phyloP scores from a whole-genome alignment of 2,797 vertebrate species.

The Siniperca scherzeri region DNA sequence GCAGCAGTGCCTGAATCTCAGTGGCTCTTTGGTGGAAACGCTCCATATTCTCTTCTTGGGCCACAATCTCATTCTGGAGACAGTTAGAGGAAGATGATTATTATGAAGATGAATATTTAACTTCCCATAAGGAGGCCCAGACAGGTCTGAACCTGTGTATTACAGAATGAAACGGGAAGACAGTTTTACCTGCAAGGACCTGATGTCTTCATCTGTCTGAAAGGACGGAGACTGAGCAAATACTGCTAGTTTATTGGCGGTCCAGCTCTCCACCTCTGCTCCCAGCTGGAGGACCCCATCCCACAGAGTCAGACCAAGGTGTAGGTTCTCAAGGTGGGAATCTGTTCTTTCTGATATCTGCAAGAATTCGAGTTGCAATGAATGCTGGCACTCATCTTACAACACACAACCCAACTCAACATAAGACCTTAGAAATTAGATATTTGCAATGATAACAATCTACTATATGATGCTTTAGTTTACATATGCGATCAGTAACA shows the following conservation, averaged over 20 bases:
- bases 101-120: neutral
- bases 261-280: constrained; percentile 86
- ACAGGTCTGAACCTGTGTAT: neutral
- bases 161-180: neutral
- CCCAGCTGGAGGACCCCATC: constrained; percentile 89
- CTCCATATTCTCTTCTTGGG: constrained; percentile 86
- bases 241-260: constrained; percentile 69
- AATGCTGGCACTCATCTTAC: neutral
- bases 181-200: constrained; percentile 84
- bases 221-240: constrained; percentile 78
- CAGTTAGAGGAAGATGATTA: neutral
- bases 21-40: constrained; percentile 85
- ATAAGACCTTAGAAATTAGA: neutral
- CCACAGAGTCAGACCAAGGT: constrained; percentile 89
- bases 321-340: constrained; percentile 88
- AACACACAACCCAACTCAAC: neutral
- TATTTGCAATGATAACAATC: neutral
- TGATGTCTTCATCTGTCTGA: constrained; percentile 82
- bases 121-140: neutral
- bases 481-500: neutral
- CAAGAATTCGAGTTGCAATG: neutral
- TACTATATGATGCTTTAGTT: neutral
- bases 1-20: constrained; percentile 90
- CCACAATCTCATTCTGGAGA: constrained; percentile 86
- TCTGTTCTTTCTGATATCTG: constrained; percentile 94